A percentile compares a stretch with the other conserved stretches of the same genome.
These are phyloP conservation scores for Antrozous pallidus DNA, from an alignment of 2,797 vertebrate genomes.

Conservation along the genomic window DNA sequence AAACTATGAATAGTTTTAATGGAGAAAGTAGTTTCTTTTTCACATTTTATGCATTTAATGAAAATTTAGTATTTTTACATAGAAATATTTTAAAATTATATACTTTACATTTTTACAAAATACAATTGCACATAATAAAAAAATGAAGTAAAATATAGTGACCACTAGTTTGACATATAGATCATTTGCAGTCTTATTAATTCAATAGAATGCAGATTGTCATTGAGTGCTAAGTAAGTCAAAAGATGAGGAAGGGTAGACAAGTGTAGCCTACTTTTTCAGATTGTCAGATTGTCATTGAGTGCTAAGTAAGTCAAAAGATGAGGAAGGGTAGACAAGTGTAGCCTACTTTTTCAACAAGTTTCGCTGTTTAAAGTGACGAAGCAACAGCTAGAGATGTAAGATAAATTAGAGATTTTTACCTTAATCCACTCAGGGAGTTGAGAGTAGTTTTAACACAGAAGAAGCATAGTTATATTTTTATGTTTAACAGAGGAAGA, in stretches of 20 bases:
- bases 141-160: neutral
- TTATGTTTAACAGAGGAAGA: neutral
- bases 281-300: neutral
- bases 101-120: conserved; percentile 5
- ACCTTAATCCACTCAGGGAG: neutral
- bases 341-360: conserved; percentile 17
- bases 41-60: conserved; percentile 14
- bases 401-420: conserved; percentile 9
- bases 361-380: neutral
- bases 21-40: conserved; percentile 13
- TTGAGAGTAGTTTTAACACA: neutral
- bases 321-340: neutral
- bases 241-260: neutral
- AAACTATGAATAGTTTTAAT: conserved; percentile 24
- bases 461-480: conserved; percentile 15
- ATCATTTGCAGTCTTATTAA: neutral
- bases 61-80: conserved; percentile 35
- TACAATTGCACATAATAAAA: neutral
- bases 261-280: neutral
- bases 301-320: conserved; percentile 10
- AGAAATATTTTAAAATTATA: conserved; percentile 36
- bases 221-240: neutral
- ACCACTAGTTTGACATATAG: neutral
- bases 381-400: neutral
- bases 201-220: neutral